Conservation (phyloP, 2,888 invertebrate genomes). For the Thymelicus sylvestris region DNA sequence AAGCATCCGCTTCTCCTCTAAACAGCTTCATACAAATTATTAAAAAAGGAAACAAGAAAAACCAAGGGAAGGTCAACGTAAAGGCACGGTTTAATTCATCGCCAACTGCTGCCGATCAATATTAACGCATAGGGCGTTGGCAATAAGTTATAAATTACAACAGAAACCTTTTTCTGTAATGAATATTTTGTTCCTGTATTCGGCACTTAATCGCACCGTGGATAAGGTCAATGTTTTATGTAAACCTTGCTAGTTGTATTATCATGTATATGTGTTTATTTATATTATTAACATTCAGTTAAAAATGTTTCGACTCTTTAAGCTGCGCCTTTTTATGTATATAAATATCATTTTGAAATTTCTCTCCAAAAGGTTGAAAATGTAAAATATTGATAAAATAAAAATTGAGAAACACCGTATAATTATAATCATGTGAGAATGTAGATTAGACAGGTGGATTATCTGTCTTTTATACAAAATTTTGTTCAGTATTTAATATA, state of each 20-base stretch:
- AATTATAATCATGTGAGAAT: too few relatives aligned
- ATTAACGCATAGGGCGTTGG: constrained; percentile 31
- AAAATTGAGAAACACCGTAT: too few relatives aligned
- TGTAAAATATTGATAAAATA: too few relatives aligned
- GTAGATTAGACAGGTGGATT: too few relatives aligned
- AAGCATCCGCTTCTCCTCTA: constrained; percentile 5
- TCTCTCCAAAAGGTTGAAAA: too few relatives aligned
- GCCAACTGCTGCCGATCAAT: constrained; percentile 29
- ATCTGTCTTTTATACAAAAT: too few relatives aligned
- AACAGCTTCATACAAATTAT: constrained; percentile 26
- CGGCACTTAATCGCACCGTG: constrained; percentile 13
- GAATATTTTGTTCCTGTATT: constrained; percentile 54
- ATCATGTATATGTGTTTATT: too few relatives aligned
- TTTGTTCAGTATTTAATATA: too few relatives aligned
- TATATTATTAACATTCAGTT: too few relatives aligned
- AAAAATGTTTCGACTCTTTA: too few relatives aligned
- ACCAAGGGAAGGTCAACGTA: constrained; percentile 32
- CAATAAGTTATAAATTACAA: constrained; percentile 53
- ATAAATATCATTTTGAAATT: too few relatives aligned
- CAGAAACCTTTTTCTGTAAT: constrained; percentile 63
- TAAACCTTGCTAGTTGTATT: neutral
- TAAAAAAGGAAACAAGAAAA: constrained; percentile 26
- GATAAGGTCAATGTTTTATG: neutral
- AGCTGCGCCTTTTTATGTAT: too few relatives aligned
- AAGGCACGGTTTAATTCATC: constrained; percentile 29